Base-by-base conservation (phyloP, 2,113 vertebrate species). In the Psittacula cyanocephala region DNA sequence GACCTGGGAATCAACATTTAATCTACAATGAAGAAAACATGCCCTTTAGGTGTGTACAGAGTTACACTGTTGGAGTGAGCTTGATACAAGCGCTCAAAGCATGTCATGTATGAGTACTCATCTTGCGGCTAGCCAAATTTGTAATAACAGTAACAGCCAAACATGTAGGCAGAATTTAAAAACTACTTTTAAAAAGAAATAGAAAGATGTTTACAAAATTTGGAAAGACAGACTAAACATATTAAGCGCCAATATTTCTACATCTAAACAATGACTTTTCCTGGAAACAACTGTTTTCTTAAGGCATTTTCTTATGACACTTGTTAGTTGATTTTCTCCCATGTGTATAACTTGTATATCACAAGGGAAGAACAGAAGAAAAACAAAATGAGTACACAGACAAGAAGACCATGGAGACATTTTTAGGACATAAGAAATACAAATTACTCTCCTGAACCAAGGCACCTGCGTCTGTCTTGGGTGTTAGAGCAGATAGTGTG, bases 211-310 rank as follows among this genome's bases (percentile, higher is more conserved):
- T 95, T 81, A 92, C 29, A 79, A 81, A 81, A 76, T 81, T 28
- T 53, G 49, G 29, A 69, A 91, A 49, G 10, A 10, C 55, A 95
- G 84, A 79, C 87, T 93, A 96, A 96, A 91, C 93, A 91, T 41
- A 79, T 24, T 87, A 85, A 81, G 80, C 47, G 39, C 4, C 33
- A 81, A 29, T 71, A 52, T 44, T 91, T 81, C 84, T 72, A 60
- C 11, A 87, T 76, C 44, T 91, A 89, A 92, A 92, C 85, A 88
- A 65, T 22, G 9, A 81, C 6, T 53, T 85, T 92, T 92, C 53
- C 85, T 82, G 69, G 46, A 91, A 95, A 75, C 59, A 83, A 57
- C 6, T 76, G 41, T 65, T 91, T 81, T 75, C 39, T 78, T 71
- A 35, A 83, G 29, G 11, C 29, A 59, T 76, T 90, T 94, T 89